Base-by-base conservation (phyloP, 2,113 vertebrate genomes). In the Corapipo altera region DNA sequence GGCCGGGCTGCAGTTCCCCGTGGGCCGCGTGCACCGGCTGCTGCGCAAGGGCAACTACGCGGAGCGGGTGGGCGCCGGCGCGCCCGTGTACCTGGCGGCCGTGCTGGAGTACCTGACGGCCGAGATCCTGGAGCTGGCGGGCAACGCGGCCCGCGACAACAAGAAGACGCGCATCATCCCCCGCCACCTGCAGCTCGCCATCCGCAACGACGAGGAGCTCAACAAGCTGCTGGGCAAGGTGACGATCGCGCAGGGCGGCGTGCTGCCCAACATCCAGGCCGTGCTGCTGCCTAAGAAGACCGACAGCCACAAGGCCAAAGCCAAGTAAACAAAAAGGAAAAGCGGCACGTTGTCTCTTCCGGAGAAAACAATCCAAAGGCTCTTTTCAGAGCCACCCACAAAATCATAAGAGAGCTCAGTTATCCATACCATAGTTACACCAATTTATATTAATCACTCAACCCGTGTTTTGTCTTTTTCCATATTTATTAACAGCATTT, bases 131-230 rank as follows among this genome's bases (percentile, higher is more conserved):
- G 99, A 99, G 97, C 90, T 99, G 97, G 98, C 98, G 10, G 99
- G 98, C 35, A 99, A 99, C 95, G 98, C 98, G 5, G 98, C 98
- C 61, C 97, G 98, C 67, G 98, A 99, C 97, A 99, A 99, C 97
- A 99, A 99, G 75, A 88, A 88, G 66, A 79, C 74, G 85, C 85
- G 85, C 75, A 79, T 88, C 74, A 88, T 88, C 85, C 74, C 85
- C 57, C 75, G 85, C 65, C 74, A 79, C 66, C 39, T 80, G 77
- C 77, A 80, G 76, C 76, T 79, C 74, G 98, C 99, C 8, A 98
- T 99, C 12, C 98, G 99, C 23, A 99, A 99, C 95, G 99, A 99
- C 78, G 98, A 99, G 92, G 99, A 99, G 96, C 98, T 99, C 11
- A 99, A 99, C 97, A 99, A 99, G 82, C 49, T 81, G 78, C 43